Evolutionary conservation across 2,888 invertebrate genomes (phyloP).

Genomic region (Limnephilus lunatus): DNA sequence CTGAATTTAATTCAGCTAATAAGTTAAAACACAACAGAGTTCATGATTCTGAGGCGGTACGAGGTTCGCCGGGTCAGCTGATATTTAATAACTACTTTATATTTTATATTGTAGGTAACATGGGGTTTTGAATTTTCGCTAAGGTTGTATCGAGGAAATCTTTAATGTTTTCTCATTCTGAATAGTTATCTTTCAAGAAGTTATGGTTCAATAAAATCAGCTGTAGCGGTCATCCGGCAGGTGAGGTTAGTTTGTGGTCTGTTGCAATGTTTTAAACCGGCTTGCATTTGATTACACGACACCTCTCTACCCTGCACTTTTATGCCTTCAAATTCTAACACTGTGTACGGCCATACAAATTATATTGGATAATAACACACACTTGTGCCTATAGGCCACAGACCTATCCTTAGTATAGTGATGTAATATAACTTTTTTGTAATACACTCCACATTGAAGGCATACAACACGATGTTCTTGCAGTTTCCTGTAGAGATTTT

Average conservation of each 20-base stretch:
- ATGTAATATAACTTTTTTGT: too few relatives aligned
- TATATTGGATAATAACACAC: not conserved
- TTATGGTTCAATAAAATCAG: not conserved
- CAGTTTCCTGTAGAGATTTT: not conserved
- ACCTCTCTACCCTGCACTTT: constrained; percentile 3
- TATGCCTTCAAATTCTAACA: constrained; percentile 21
- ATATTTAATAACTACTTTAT: too few relatives aligned
- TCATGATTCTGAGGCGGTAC: too few relatives aligned
- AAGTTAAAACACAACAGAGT: too few relatives aligned
- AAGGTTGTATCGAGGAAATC: too few relatives aligned
- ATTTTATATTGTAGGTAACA: too few relatives aligned
- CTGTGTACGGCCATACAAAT: not conserved
- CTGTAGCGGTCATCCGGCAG: not conserved
- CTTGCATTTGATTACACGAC: constrained; percentile 20
- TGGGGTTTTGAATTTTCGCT: too few relatives aligned
- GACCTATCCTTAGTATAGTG: not conserved
- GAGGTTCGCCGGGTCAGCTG: too few relatives aligned
- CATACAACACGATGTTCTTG: not conserved
- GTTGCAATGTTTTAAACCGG: not conserved
- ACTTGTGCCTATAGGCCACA: not conserved
- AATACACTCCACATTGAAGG: not conserved
- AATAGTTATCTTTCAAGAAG: not conserved
- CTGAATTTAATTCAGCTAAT: too few relatives aligned
- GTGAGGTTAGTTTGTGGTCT: not conserved
- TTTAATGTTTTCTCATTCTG: not conserved